Conservation (phyloP, 2,888 invertebrate genomes). For the Ectemnius cavifrons region DNA sequence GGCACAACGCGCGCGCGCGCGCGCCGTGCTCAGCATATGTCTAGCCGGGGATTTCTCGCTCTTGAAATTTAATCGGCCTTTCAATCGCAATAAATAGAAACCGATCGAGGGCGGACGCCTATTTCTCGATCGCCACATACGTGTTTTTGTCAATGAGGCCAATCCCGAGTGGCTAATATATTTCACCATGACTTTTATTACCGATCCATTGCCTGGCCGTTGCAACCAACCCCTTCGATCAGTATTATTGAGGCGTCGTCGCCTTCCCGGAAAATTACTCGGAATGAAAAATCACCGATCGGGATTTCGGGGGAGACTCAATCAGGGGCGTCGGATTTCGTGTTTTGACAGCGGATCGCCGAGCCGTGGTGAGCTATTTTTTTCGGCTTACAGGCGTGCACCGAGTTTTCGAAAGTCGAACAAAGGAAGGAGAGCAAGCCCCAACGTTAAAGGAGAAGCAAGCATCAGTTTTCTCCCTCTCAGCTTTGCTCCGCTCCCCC, state of each 20-base stretch:
- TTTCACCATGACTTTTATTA: conserved; percentile 40
- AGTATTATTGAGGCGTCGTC: conserved; percentile 4
- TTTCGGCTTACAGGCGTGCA: conserved; percentile 27
- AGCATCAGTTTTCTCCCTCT: conserved; percentile 5
- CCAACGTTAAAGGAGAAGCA: conserved; percentile 59
- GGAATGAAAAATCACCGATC: conserved; percentile 53
- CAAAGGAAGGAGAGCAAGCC: conserved; percentile 24
- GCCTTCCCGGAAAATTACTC: conserved; percentile 51
- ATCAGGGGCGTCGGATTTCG: conserved; percentile 70
- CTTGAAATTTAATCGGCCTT: conserved; percentile 15
- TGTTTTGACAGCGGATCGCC: conserved; percentile 76
- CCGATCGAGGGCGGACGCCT: neutral
- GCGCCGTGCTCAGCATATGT: no score
- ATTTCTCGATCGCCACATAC: conserved; percentile 20
- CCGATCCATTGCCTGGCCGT: conserved; percentile 28
- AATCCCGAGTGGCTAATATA: conserved; percentile 28
- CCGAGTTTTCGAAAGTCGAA: conserved; percentile 2
- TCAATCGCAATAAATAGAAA: conserved; percentile 25
- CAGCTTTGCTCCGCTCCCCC: conserved; percentile 48
- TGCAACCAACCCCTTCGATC: conserved; percentile 29
- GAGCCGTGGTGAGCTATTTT: conserved; percentile 66
- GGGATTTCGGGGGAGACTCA: conserved; percentile 33
- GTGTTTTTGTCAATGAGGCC: conserved; percentile 38
- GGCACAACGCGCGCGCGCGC: no score
- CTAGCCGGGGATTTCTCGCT: neutral